Base-by-base conservation (phyloP, 2,113 vertebrate species). In the Rafetus swinhoei region DNA sequence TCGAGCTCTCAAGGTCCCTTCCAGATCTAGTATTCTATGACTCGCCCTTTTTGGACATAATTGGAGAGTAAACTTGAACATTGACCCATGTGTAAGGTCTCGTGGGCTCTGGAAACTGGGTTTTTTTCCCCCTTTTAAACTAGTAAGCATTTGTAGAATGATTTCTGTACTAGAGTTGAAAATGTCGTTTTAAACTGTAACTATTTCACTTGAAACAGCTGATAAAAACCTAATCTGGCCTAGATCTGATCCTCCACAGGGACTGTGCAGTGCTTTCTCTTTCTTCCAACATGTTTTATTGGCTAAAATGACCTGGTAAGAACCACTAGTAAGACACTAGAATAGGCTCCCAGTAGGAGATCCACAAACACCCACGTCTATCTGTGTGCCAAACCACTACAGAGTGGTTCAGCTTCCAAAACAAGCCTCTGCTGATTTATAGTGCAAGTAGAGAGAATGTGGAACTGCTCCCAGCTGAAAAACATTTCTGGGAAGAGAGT, bases 371-470 rank as follows among this genome's bases (percentile, higher is more conserved):
- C 2, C 72, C 45, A 82, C 69, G 50, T 32, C 21, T 13, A 10
- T 89, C 53, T 13, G 93, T 83, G 88, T 95, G 90, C 94, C 87
- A 96, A 87, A 85, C 94, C 95, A 92, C 94, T 97, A 93, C 80
- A 96, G 95, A 94, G 82, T 96, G 95, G 91, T 96, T 96, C 96
- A 96, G 94, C 95, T 92, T 95, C 88, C 96, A 95, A 96, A 97
- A 94, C 93, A 95, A 97, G 93, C 96, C 88, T 87, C 92, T 94
- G 88, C 95, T 95, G 95, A 92, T 97, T 97, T 93, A 87, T 86
- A 79, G 19, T 39, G 32, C 81, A 87, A 96, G 94, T 81, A 86
- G 92, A 88, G 88, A 87, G 93, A 91, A 84, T 53, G 89, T 94
- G 88, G 92, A 94, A 52, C 93, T 83, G 92, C 95, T 96, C 82